These are phyloP conservation scores for Holothuria glaberrima DNA, from an alignment of 35 echinoderm and acorn worm genomes.

Conservation along the genomic window DNA sequence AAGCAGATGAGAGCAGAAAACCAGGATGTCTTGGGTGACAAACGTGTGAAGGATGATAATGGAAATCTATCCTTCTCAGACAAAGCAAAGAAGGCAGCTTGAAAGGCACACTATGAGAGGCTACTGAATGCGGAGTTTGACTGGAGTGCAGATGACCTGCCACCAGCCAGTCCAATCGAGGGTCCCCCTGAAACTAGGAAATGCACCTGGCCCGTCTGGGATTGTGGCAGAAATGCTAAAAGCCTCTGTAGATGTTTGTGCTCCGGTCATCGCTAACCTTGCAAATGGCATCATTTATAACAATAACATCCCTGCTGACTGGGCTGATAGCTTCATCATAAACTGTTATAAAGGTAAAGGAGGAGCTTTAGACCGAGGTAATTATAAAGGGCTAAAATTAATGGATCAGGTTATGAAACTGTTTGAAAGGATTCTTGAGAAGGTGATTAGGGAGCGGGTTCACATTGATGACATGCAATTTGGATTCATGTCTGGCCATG, in stretches of 20 bases:
- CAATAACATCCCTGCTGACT: no score
- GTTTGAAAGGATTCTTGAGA: conserved; percentile 23
- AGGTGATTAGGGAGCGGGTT: background rate
- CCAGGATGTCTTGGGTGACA: conserved; percentile 6
- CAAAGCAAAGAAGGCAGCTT: background rate
- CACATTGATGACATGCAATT: conserved; percentile 27
- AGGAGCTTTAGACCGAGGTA: background rate
- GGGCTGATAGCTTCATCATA: no score
- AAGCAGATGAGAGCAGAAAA: conserved; percentile 19
- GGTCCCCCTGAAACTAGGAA: no score
- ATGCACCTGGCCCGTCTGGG: no score
- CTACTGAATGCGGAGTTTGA: conserved; percentile 5
- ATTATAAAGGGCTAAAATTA: conserved; percentile 1
- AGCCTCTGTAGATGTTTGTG: no score
- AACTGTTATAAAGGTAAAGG: conserved; percentile 16
- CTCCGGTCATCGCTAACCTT: no score
- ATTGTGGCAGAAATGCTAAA: no score
- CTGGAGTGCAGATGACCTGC: background rate
- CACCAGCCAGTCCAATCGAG: no score
- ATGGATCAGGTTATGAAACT: conserved; percentile 34
- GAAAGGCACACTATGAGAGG: conserved; percentile 5
- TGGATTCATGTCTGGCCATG: no score
- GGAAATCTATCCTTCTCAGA: background rate
- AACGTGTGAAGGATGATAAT: background rate
- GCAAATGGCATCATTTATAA: no score